Evolutionary conservation across 2,797 vertebrate genomes (phyloP).

Genomic region (Neostethus bicornis): DNA sequence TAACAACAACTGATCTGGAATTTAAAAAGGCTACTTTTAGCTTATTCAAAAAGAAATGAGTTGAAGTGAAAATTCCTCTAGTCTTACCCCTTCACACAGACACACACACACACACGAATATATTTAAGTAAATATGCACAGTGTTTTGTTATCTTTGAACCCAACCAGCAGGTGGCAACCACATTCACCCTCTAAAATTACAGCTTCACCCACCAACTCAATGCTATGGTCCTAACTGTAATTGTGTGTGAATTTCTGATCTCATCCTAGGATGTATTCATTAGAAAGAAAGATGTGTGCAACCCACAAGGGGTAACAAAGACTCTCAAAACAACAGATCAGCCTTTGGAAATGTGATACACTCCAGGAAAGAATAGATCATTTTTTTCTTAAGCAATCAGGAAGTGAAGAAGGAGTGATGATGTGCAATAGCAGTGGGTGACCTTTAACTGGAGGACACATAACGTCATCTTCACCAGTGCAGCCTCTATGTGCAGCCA

Average conservation of each 20-base stretch:
- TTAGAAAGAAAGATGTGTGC: background rate
- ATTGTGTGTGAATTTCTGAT: background rate
- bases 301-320: background rate
- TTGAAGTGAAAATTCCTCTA: no score
- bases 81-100: no score
- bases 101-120: no score
- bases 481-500: constrained; percentile 46
- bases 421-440: constrained; percentile 71
- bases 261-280: background rate
- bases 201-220: background rate
- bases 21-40: no score
- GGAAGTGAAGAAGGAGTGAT: constrained; percentile 63
- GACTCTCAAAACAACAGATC: constrained; percentile 17
- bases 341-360: constrained; percentile 48
- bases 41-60: no score
- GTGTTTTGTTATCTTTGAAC: background rate
- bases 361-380: constrained; percentile 46
- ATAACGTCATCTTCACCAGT: constrained; percentile 72
- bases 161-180: constrained; percentile 65
- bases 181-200: constrained; percentile 9
- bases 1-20: no score
- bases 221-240: background rate
- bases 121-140: no score
- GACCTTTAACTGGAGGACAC: constrained; percentile 84
- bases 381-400: constrained; percentile 37